Base-by-base conservation (phyloP, 2,797 vertebrate species). In the Synanceia verrucosa region DNA sequence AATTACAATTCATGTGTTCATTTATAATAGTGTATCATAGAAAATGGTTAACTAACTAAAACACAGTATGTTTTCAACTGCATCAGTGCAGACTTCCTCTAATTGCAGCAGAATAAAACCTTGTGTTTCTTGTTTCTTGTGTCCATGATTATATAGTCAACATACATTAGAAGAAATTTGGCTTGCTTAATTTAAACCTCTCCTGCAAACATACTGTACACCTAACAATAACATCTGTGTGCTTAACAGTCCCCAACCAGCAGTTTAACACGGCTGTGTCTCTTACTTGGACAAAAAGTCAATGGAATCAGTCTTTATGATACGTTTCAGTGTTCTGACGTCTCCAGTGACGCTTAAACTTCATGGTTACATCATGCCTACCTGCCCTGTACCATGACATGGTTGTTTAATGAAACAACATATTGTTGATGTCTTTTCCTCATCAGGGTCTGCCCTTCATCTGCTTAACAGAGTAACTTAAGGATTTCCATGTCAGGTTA, bases 341-440 rank as follows among this genome's bases (percentile, higher is more conserved):
- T 79, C 71, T 83, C 47, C 87, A 70, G 56, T 82, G 76, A 89
- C 86, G 76, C 80, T 47, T 18, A 71, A 79, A 83, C 86, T 78
- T 83, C 28, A 92, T 93, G 88, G 92, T 86, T 90, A 88, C 86
- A 60, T 70, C 82, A 88, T 82, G 86, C 79, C 71, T 85, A 80
- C 68, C 65, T 84, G 79, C 67, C 76, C 84, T 82, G 56, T 83
- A 85, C 70, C 78, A 57, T 80, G 79, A 84, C 70, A 77, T 36
- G 53, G 61, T 69, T 87, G 66, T 55, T 72, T 47, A 53, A 79
- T 79, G 69, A 76, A 80, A 83, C 65, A 82, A 76, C 64, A 46
- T 43, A 67, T 43, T 7, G 39, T 78, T 73, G 86, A 82, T 53
- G 57, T 63, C 37, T 68, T 60, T n/a, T 52, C 37, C 56, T 6